Evolutionary conservation across 2,888 invertebrate genomes (phyloP).

Genomic region (Flabesymbios commensalis): DNA sequence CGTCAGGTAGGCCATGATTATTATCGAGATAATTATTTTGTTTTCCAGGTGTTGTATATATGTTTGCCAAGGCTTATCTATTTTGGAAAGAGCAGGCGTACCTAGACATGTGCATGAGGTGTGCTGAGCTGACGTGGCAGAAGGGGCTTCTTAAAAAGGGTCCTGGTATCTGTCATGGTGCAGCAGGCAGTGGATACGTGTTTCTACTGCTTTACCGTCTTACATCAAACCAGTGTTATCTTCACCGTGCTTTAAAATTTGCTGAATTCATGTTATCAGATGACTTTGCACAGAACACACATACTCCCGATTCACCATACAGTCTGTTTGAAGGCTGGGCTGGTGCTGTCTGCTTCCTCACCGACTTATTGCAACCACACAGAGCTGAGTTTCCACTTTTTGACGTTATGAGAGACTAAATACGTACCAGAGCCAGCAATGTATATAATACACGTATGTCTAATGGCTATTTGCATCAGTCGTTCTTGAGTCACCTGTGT

Average conservation of each 20-base stretch:
- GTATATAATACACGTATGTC: no score
- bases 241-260: constrained; percentile 75
- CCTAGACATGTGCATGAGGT: constrained; percentile 70
- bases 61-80: constrained; percentile 80
- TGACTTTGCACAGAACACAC: constrained; percentile 65
- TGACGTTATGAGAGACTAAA: no score
- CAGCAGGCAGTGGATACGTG: constrained; percentile 58
- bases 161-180: constrained; percentile 86
- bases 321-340: constrained; percentile 86
- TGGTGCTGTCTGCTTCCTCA: constrained; percentile 81
- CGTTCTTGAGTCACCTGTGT: no score
- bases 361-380: constrained; percentile 75
- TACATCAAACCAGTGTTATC: constrained; percentile 73
- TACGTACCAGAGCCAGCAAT: no score
- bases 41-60: constrained; percentile 71
- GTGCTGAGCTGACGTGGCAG: constrained; percentile 80
- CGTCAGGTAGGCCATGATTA: no score
- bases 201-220: constrained; percentile 71
- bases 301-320: constrained; percentile 79
- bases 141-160: constrained; percentile 84
- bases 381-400: constrained; percentile 82
- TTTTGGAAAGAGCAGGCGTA: constrained; percentile 76
- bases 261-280: constrained; percentile 71
- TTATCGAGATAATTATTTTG: no score
- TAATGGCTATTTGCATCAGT: no score